Percentiles rank a stretch among this genome's conserved stretches.
phyloP scores from a whole-genome alignment of 2,113 vertebrate genomes.

The Chiloscyllium plagiosum region DNA sequence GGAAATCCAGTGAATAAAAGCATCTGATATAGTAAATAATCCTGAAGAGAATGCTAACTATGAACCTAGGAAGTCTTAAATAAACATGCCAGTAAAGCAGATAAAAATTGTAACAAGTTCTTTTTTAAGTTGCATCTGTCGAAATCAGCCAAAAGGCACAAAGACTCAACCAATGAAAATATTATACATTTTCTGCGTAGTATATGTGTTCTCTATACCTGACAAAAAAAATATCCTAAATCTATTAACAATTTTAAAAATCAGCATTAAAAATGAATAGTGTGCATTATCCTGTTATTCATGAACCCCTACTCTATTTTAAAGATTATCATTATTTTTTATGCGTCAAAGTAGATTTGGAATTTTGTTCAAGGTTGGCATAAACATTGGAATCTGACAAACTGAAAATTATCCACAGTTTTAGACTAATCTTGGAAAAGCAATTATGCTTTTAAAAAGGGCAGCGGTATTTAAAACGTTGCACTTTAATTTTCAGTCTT shows the following conservation, averaged over 20 bases:
- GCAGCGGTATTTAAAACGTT: not conserved
- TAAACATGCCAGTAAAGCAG: not conserved
- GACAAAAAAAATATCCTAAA: not conserved
- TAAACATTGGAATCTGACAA: not conserved
- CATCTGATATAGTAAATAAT: not conserved
- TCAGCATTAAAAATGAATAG: not conserved
- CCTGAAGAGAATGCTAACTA: not conserved
- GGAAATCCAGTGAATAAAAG: not conserved
- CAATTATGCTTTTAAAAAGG: not conserved
- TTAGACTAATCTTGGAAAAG: not conserved
- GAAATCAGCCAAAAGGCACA: not conserved
- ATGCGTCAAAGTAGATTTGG: not conserved
- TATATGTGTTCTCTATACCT: not conserved
- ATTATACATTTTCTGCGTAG: not conserved
- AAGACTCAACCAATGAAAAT: not conserved
- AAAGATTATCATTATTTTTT: not conserved
- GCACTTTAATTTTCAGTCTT: constrained; percentile 7
- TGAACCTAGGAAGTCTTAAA: not conserved
- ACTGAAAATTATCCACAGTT: not conserved
- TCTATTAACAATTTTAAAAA: not conserved
- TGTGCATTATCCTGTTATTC: not conserved
- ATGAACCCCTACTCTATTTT: not conserved
- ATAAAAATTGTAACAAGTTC: not conserved
- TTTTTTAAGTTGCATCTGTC: not conserved
- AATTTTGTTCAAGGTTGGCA: not conserved